Percentiles rank a stretch among this genome's conserved stretches.
Evolutionary conservation across 2,888 invertebrate genomes (phyloP).

Genomic region (Himalopsyche tibetana): DNA sequence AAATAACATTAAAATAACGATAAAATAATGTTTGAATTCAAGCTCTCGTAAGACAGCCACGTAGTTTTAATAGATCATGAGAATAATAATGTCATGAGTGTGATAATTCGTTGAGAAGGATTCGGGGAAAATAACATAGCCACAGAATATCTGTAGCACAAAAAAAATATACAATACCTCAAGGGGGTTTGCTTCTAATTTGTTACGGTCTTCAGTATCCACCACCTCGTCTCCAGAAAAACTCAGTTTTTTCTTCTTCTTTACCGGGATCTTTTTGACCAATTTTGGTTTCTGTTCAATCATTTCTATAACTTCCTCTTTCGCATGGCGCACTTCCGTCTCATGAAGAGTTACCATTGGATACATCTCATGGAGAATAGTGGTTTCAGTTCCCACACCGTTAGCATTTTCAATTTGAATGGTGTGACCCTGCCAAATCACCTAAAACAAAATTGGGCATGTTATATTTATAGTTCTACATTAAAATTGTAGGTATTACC

Average conservation of each 20-base stretch:
- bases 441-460: constrained; percentile 70
- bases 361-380: constrained; percentile 65
- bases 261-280: constrained; percentile 72
- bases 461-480: neutral
- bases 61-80: too few relatives aligned
- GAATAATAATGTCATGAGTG: too few relatives aligned
- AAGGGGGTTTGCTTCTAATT: constrained; percentile 82
- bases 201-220: constrained; percentile 79
- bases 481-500: neutral
- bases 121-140: too few relatives aligned
- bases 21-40: too few relatives aligned
- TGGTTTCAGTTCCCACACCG: constrained; percentile 64
- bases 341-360: constrained; percentile 62
- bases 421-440: constrained; percentile 82
- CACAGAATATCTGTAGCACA: too few relatives aligned
- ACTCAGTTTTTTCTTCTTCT: constrained; percentile 77
- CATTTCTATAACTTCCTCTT: constrained; percentile 69
- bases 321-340: constrained; percentile 70
- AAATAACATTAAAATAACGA: too few relatives aligned
- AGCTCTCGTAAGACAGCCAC: too few relatives aligned
- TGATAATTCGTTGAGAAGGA: too few relatives aligned
- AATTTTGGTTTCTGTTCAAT: constrained; percentile 74
- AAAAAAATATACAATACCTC: constrained; percentile 70
- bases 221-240: constrained; percentile 71
- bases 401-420: constrained; percentile 79